Base-by-base conservation (phyloP, 2,888 invertebrate species). In the Meiosimyza decipiens region DNA sequence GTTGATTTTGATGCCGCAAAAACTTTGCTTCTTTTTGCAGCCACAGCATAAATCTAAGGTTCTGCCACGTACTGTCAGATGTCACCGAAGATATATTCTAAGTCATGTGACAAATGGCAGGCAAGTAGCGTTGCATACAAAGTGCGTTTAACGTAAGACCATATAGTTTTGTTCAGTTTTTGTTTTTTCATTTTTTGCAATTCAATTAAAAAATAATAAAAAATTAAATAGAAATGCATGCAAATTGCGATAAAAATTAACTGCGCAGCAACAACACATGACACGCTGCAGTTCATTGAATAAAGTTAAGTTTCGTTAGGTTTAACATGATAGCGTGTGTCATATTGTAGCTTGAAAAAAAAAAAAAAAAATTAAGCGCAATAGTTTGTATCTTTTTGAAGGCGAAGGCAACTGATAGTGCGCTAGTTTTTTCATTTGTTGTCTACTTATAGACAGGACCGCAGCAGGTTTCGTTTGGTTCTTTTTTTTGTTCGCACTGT, bases 191-290 rank as follows among this genome's bases (percentile, higher is more conserved):
- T n/a, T 49, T 49, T 50, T 64, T 64, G 50, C 33, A 67, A 47
- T 57, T 67, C 15, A 67, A 67, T 67, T 67, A 55, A 55, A 67
- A 67, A 57, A 18, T 18, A 12, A 57, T 15, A 22, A 67, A 55
- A 67, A 40, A 9, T 40, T 9, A 57, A 67, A 66, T 40, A 54
- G 6, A 18, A 67, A 13, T 55, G 40, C 40, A 49, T 57, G 57
- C 52, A 80, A 81, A 82, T 83, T 82, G 83, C 81, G 84, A 84
- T 84, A 84, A 84, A 83, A 83, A 84, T 84, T 83, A 84, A 84
- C 83, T 84, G 83, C 84, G 84, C 84, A 83, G 84, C 79, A 77
- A 47, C 63, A n/a, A 52, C 33, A 18, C n/a, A 28, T 33, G 33
- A 47, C 40, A 22, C 66, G 55, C 55, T 54, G 54, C 40, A 52